phyloP scores from a whole-genome alignment of 2,113 vertebrate species.

The Taurulus bubalis region DNA sequence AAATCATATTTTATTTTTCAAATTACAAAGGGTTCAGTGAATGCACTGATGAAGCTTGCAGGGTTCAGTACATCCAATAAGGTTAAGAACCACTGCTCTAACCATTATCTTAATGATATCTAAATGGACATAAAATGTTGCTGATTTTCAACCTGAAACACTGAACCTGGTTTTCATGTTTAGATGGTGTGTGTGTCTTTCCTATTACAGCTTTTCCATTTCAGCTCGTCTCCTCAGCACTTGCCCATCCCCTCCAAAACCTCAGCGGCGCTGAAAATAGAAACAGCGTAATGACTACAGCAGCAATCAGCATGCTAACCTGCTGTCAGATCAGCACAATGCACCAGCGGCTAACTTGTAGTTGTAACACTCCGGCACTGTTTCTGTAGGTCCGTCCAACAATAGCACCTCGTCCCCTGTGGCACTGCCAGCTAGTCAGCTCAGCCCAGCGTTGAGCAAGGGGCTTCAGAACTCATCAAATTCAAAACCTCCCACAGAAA shows the following conservation, averaged over 20 bases:
- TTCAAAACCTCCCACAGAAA: slow-evolving; percentile 67
- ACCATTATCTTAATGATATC: not conserved
- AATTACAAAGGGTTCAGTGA: no score
- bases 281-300: slow-evolving; percentile 45
- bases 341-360: slow-evolving; percentile 47
- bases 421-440: slow-evolving; percentile 57
- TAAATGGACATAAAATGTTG: not conserved
- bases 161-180: not conserved
- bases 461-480: slow-evolving; percentile 70
- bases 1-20: no score
- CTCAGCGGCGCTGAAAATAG: slow-evolving; percentile 5
- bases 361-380: slow-evolving; percentile 31
- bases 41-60: no score
- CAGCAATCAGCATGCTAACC: slow-evolving; percentile 49
- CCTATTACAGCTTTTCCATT: not conserved
- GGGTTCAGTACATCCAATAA: no score
- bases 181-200: not conserved
- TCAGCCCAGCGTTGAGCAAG: slow-evolving; percentile 45
- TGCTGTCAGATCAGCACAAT: slow-evolving; percentile 56
- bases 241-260: not conserved
- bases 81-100: no score
- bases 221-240: slow-evolving; percentile 14
- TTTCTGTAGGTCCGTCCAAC: slow-evolving; percentile 66
- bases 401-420: slow-evolving; percentile 68
- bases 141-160: not conserved